Conservation (phyloP, 1,140 invertebrate species). For the Nebria ingens region DNA sequence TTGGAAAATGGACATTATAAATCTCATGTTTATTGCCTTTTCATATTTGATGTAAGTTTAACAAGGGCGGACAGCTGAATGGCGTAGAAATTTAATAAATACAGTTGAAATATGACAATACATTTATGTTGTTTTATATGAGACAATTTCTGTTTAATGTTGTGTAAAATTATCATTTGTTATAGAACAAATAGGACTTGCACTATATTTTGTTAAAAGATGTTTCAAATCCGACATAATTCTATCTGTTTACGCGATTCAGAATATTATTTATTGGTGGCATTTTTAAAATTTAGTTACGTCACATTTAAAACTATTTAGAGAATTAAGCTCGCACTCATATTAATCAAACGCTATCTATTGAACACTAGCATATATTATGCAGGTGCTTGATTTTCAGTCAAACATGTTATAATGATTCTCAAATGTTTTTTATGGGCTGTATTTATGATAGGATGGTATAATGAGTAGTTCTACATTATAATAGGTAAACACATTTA, state of each 20-base stretch:
- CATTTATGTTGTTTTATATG: too few relatives aligned
- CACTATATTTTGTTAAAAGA: too few relatives aligned
- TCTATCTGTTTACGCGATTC: too few relatives aligned
- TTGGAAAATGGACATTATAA: slow-evolving; percentile 1
- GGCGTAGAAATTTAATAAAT: background rate
- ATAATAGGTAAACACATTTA: too few relatives aligned
- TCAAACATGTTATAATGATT: too few relatives aligned
- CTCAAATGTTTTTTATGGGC: too few relatives aligned
- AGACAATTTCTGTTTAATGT: background rate
- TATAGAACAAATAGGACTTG: background rate
- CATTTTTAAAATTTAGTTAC: background rate
- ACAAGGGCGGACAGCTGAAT: background rate
- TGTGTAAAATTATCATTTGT: background rate
- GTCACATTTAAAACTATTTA: background rate
- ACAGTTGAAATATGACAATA: background rate
- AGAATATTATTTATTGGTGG: too few relatives aligned
- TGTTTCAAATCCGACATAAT: background rate
- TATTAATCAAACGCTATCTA: too few relatives aligned
- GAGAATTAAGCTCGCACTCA: background rate
- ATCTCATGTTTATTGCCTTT: slow-evolving; percentile 6
- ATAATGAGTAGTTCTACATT: too few relatives aligned
- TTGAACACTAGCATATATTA: too few relatives aligned
- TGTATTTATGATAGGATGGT: too few relatives aligned
- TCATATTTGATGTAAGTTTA: background rate
- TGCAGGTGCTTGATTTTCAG: too few relatives aligned